These are phyloP conservation scores for Pollenia griseotomentosa DNA, from an alignment of 2,888 invertebrate genomes.

Conservation along the genomic window DNA sequence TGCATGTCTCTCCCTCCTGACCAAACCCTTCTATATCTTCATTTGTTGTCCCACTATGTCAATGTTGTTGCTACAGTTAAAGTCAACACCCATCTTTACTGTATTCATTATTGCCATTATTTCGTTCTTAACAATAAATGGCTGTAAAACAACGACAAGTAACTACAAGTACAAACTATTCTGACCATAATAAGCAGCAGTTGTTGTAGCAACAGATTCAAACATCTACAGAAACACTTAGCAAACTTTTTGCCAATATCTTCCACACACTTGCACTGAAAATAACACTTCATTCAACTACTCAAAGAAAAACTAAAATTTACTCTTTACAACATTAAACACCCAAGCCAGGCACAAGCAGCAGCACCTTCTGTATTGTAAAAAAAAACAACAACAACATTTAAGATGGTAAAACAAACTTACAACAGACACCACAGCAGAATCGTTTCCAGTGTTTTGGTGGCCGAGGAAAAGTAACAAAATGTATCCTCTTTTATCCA, in stretches of 20 bases:
- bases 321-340: conserved; percentile 1
- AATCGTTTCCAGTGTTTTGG: background rate
- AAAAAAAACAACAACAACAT: background rate
- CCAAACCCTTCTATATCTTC: background rate
- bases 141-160: conserved; percentile 29
- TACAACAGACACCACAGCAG: conserved; percentile 10
- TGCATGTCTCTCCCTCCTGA: background rate
- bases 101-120: conserved; percentile 72
- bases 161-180: conserved; percentile 23
- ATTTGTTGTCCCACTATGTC: conserved; percentile 5
- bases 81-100: conserved; percentile 71
- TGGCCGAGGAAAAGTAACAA: conserved; percentile 28
- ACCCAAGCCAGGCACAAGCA: conserved; percentile 2
- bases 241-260: conserved; percentile 15
- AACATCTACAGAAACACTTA: background rate
- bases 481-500: conserved; percentile 64
- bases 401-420: conserved; percentile 6
- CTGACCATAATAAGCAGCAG: conserved; percentile 43
- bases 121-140: conserved; percentile 56
- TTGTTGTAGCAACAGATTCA: background rate
- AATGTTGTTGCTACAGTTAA: conserved; percentile 18
- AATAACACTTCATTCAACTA: conserved; percentile 41
- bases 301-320: conserved; percentile 44
- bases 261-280: conserved; percentile 37
- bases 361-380: background rate